Conservation (phyloP, 2,888 invertebrate genomes). For the Mythimna loreyi region DNA sequence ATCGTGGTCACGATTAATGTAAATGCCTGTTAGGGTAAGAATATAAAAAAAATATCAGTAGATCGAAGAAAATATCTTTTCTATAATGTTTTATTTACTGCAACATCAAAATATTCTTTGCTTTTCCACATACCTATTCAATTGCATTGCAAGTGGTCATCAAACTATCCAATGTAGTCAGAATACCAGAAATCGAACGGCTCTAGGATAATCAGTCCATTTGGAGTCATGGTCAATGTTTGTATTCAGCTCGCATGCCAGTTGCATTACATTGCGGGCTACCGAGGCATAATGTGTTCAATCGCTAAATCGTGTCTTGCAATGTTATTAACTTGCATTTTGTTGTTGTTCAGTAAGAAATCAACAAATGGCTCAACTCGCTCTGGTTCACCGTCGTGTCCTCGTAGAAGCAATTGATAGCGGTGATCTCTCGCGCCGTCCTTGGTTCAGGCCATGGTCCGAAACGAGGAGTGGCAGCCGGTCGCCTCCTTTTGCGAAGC, state of each 20-base stretch:
- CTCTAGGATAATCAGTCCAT: conserved; percentile 1
- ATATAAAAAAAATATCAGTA: too few species aligned
- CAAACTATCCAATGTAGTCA: neutral
- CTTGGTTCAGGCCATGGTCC: too few species aligned
- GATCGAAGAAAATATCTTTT: neutral
- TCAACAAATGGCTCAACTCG: too few species aligned
- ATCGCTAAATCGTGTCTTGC: neutral
- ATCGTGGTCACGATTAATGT: too few species aligned
- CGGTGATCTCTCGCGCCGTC: too few species aligned
- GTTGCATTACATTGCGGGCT: neutral
- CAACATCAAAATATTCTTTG: neutral
- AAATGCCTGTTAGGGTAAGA: too few species aligned
- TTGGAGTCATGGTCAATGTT: neutral
- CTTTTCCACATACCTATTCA: neutral
- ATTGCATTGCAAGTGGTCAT: neutral
- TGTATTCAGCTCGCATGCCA: neutral
- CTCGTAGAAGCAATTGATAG: too few species aligned
- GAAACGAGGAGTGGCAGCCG: too few species aligned
- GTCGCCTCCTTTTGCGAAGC: too few species aligned
- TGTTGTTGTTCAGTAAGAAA: too few species aligned
- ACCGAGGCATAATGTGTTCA: neutral
- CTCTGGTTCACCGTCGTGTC: too few species aligned
- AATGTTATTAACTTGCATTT: neutral
- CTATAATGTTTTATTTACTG: neutral
- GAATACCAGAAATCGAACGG: conserved; percentile 16